Conservation (phyloP, 2,888 invertebrate genomes). For the Atrina japonica region DNA sequence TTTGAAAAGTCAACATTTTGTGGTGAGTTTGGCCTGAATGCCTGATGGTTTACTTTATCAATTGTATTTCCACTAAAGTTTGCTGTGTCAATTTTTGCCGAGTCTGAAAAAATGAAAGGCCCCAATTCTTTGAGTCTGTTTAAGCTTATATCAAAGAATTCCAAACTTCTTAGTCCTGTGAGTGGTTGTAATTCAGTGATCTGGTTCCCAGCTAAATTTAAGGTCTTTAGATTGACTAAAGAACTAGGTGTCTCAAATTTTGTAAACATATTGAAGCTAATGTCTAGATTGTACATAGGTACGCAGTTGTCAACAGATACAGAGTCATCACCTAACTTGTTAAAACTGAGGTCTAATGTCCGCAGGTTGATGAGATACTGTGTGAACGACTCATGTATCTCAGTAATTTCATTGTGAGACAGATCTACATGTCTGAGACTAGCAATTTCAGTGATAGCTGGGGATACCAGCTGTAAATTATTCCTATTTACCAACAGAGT, state of each 20-base stretch:
- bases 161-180: conserved; percentile 45
- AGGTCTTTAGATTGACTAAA: conserved; percentile 41
- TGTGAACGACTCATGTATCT: conserved; percentile 45
- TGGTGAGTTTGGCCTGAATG: conserved; percentile 69
- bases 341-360: conserved; percentile 60
- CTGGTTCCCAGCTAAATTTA: conserved; percentile 48
- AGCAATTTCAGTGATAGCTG: conserved; percentile 46
- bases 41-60: conserved; percentile 55
- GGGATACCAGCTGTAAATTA: conserved; percentile 42
- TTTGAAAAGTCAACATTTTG: conserved; percentile 69
- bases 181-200: conserved; percentile 47
- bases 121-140: conserved; percentile 64
- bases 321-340: conserved; percentile 50
- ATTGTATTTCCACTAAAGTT: conserved; percentile 74
- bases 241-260: conserved; percentile 44
- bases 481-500: conserved; percentile 60
- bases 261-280: conserved; percentile 59
- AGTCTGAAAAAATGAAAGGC: conserved; percentile 64
- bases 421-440: conserved; percentile 51
- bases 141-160: conserved; percentile 43
- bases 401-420: conserved; percentile 54
- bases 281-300: conserved; percentile 54
- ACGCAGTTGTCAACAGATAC: conserved; percentile 45
- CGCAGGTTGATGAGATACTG: conserved; percentile 56
- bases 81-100: conserved; percentile 58